Evolutionary conservation across 2,888 invertebrate genomes (phyloP).

Genomic region (Mechanitis mazaeus): DNA sequence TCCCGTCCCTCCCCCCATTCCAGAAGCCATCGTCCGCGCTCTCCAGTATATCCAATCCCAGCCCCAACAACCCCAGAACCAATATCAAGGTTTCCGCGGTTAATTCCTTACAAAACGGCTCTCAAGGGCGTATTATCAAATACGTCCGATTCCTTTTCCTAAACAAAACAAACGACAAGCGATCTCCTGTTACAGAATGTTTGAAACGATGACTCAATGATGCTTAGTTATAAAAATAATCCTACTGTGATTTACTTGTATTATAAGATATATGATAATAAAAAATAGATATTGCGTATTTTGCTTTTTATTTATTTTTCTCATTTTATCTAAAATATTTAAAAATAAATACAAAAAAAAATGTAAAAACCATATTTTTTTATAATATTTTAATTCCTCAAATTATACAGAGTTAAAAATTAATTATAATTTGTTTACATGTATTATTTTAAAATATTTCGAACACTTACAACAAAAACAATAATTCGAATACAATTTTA

Average conservation of each 20-base stretch:
- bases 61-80: conserved; percentile 52
- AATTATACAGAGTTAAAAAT: no score
- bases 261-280: conserved; percentile 39
- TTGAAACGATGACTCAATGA: conserved; percentile 35
- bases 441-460: no score
- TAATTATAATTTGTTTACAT: no score
- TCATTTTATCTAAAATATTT: no score
- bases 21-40: conserved; percentile 75
- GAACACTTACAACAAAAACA: no score
- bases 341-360: no score
- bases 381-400: no score
- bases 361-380: no score
- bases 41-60: conserved; percentile 62
- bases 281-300: conserved; percentile 19
- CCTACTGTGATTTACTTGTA: conserved; percentile 69
- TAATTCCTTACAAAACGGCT: conserved; percentile 34
- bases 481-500: no score
- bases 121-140: neutral
- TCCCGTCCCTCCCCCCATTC: conserved; percentile 80
- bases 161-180: conserved; percentile 11
- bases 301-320: conserved; percentile 12
- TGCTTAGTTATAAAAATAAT: conserved; percentile 35
- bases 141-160: conserved; percentile 5
- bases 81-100: conserved; percentile 54
- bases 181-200: conserved; percentile 10